These are phyloP conservation scores for Tineola bisselliella DNA, from an alignment of 2,888 invertebrate species.

Conservation along the genomic window DNA sequence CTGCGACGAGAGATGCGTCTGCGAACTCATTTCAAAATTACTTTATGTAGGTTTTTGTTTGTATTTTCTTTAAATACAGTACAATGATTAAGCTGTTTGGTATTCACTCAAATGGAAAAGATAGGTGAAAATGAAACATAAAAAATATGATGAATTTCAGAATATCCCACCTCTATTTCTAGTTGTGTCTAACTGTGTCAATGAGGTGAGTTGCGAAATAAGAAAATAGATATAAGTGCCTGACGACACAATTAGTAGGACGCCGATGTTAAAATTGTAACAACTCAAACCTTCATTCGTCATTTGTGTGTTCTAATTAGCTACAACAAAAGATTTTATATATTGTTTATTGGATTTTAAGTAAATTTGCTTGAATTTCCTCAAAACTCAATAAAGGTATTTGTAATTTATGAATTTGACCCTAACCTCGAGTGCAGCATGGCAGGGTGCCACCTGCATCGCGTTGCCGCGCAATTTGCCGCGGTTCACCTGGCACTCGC, in stretches of 20 bases:
- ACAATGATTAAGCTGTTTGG: no score
- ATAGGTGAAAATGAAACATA: no score
- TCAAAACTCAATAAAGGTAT: neutral
- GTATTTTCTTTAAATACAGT: no score
- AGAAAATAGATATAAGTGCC: neutral
- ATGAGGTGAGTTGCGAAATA: constrained; percentile 3
- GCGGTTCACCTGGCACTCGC: constrained; percentile 16
- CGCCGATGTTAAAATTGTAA: neutral
- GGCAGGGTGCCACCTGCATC: constrained; percentile 25
- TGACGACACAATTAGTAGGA: constrained; percentile 1
- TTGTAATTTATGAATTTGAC: constrained; percentile 12
- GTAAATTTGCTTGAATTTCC: neutral
- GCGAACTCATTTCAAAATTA: neutral
- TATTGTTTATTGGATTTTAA: no score
- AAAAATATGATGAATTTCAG: neutral
- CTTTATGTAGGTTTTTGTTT: neutral
- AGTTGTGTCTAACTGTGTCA: constrained; percentile 4
- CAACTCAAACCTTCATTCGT: no score
- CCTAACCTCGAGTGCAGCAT: constrained; percentile 18
- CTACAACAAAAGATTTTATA: no score
- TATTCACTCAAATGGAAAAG: no score
- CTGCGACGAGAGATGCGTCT: constrained; percentile 16
- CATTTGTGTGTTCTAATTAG: no score
- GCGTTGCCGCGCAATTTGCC: constrained; percentile 12
- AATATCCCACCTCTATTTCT: neutral